Conservation (phyloP, 1,140 invertebrate species). For the Eciton burchellii region DNA sequence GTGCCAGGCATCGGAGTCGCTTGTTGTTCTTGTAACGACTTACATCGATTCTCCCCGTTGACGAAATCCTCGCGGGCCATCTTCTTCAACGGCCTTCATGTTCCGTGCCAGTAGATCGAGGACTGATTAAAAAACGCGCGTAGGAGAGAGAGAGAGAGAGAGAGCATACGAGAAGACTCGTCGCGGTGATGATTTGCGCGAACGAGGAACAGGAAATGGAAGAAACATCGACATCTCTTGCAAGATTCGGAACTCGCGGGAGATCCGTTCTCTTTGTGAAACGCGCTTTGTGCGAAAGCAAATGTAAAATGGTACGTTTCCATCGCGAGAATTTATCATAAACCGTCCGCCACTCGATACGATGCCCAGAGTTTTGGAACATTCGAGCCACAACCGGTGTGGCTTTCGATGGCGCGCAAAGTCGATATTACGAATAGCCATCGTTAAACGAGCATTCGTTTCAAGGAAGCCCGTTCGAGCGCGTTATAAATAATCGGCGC, state of each 20-base stretch:
- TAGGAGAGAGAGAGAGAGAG: too few species aligned
- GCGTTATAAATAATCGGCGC: conserved; percentile 49
- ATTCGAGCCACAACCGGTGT: conserved; percentile 10
- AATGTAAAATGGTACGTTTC: background rate
- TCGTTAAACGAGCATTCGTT: conserved; percentile 32
- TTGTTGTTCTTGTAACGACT: conserved; percentile 13
- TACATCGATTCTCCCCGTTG: conserved; percentile 13
- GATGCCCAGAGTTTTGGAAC: background rate
- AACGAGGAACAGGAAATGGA: too few species aligned
- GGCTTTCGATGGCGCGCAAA: background rate
- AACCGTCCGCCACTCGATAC: background rate
- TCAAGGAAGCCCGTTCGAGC: conserved; percentile 21
- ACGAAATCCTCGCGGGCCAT: background rate
- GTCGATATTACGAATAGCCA: background rate
- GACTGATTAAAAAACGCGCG: background rate
- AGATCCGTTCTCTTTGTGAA: background rate
- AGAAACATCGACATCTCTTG: background rate
- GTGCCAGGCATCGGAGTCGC: conserved; percentile 67
- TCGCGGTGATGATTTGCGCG: too few species aligned
- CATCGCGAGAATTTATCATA: background rate
- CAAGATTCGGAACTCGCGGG: background rate
- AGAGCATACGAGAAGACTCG: background rate
- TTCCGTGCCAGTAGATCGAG: too few species aligned
- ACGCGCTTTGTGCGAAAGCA: background rate
- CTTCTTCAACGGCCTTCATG: too few species aligned